Evolutionary conservation across 2,888 invertebrate genomes (phyloP), one percentile per base, ranked within the genome.

Genomic region (Sabellastarte sp.): DNA sequence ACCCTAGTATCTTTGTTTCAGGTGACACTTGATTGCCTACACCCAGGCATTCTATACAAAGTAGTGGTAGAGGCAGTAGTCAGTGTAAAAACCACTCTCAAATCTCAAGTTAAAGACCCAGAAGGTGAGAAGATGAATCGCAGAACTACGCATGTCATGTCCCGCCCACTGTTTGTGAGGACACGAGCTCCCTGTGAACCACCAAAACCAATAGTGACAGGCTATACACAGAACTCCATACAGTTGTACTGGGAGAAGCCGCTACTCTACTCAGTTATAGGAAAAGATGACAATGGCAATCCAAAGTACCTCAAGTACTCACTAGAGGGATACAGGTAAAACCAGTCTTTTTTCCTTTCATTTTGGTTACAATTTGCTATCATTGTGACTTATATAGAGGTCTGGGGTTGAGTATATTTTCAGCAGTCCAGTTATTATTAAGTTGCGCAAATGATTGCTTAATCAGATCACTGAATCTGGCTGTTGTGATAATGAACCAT

Each of bases 161-260:
- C 29, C 73, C 74, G 77, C 32, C 77, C 81, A 2, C 61, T 84
- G 63, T 72, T 77, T 59, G 78, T 79, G 15, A 69, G 82, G 57
- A 80, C 84, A 1, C 67, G 81, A 3, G 83, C 81, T 3, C 82
- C 83, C 1, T 79, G 80, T 29, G 80, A 81, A 60, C 78, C 80
- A 0, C 82, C 82, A 0, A 66, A 69, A n/a, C 69, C 80, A 3
- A 66, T 77, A 30, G 63, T 84, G 20, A 76, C 78, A 10, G 77
- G 79, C 24, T 82, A 79, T 69, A 79, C 80, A 29, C 74, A 76
- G 61, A 76, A 72, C 52, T 77, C 80, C 24, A 78, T 80, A 32
- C 74, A 79, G 58, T 70, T 84, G 31, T 80, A 78, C 72, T 84
- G 84, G 84, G 81, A 84, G 68, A 81, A 80, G 64, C 84, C 83